A percentile compares a stretch with the other conserved stretches of the same genome.
Evolutionary conservation across 2,113 vertebrate species (phyloP).

Genomic region (Heterochromis multidens): DNA sequence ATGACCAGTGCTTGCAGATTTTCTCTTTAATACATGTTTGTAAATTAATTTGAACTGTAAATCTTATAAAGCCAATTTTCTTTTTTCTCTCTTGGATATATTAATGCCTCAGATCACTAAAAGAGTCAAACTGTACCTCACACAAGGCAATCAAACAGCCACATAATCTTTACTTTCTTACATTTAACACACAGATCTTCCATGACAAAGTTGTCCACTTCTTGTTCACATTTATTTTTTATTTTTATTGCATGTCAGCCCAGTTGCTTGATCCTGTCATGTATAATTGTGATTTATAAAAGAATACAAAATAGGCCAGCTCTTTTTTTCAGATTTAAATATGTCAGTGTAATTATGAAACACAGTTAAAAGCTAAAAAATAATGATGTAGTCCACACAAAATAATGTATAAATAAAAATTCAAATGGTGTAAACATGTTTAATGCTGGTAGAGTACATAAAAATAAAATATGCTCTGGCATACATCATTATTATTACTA

Average conservation of each 20-base stretch:
- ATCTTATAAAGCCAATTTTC: not conserved
- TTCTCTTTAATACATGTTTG: not conserved
- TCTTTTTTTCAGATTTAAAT: not conserved
- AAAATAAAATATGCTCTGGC: slow-evolving; percentile 1
- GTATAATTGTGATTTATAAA: slow-evolving; percentile 43
- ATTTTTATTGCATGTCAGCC: slow-evolving; percentile 42
- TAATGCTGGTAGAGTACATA: slow-evolving; percentile 31
- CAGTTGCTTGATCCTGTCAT: not conserved
- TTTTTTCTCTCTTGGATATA: not conserved
- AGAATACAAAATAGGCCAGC: slow-evolving; percentile 31
- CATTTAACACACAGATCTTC: not conserved
- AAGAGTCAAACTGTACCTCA: not conserved
- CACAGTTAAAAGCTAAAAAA: slow-evolving; percentile 14
- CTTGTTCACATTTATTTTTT: not conserved
- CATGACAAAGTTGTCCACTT: slow-evolving; percentile 6
- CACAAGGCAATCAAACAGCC: not conserved
- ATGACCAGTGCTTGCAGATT: not conserved
- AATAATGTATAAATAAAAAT: slow-evolving; percentile 4
- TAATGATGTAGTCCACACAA: not conserved
- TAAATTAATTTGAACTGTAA: not conserved
- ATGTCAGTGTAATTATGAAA: slow-evolving; percentile 2
- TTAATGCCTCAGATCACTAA: not conserved
- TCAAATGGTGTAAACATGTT: slow-evolving; percentile 28
- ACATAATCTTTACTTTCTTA: not conserved
- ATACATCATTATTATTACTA: not conserved